These are phyloP conservation scores for Sapajus apella DNA, from an alignment of 2,113 vertebrate species.

Conservation along the genomic window DNA sequence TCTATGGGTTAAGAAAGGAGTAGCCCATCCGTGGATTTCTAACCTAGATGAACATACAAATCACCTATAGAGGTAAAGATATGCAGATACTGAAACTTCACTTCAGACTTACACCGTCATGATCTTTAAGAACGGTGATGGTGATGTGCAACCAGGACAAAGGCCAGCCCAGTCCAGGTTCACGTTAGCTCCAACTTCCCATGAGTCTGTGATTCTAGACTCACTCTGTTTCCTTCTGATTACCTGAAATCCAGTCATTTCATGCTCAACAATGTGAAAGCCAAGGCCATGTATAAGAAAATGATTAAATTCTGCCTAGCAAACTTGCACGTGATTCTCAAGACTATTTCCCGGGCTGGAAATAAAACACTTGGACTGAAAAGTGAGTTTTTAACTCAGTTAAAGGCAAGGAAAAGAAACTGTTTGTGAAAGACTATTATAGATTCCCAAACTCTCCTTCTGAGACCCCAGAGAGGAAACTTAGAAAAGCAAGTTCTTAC, in stretches of 20 bases:
- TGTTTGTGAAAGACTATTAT: neutral
- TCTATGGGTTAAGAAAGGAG: neutral
- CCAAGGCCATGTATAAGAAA: neutral
- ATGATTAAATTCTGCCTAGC: neutral
- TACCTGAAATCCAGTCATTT: neutral
- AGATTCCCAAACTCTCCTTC: neutral
- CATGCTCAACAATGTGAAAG: neutral
- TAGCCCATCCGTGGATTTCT: neutral
- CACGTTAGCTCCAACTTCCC: neutral
- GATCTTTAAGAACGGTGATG: accelerated
- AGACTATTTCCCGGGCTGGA: neutral
- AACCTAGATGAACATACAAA: neutral
- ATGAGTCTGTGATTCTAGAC: neutral
- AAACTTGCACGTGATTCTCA: neutral
- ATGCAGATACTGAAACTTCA: too few relatives aligned
- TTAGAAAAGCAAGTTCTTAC: neutral
- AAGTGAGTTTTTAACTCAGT: neutral
- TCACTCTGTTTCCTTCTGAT: neutral
- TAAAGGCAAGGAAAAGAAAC: neutral
- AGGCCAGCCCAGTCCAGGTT: accelerated
- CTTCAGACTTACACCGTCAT: neutral
- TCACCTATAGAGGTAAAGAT: too few relatives aligned
- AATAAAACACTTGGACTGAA: neutral
- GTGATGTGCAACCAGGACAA: accelerated
- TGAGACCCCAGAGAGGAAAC: neutral